Evolutionary conservation across 2,113 vertebrate species (phyloP).

Genomic region (Ariopsis seemanni): DNA sequence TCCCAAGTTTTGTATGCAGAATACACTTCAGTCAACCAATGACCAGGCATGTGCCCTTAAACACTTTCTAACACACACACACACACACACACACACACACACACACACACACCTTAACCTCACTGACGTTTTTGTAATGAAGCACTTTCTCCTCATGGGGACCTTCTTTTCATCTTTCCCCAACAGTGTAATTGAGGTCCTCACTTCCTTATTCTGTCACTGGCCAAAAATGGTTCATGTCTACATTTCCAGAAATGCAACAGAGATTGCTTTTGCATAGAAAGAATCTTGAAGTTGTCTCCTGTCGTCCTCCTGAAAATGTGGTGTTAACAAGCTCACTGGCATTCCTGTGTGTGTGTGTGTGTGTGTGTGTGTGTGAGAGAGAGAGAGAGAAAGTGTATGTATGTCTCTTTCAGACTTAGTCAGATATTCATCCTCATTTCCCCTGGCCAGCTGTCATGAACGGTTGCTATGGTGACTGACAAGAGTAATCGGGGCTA

Average conservation of each 20-base stretch:
- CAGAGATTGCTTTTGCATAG: neutral
- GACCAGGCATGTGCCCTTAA: neutral
- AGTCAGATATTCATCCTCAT: constrained; percentile 28
- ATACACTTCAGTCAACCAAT: neutral
- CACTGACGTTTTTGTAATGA: neutral
- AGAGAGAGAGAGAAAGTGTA: neutral
- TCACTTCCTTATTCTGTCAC: constrained; percentile 28
- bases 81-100: constrained; percentile 1
- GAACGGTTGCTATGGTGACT: constrained; percentile 44
- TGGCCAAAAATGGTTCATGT: constrained; percentile 9
- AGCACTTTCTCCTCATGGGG: neutral
- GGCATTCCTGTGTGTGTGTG: neutral
- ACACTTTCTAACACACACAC: too few relatives aligned
- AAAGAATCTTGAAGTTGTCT: constrained; percentile 36
- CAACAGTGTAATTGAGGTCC: constrained; percentile 41
- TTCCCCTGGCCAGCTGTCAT: constrained; percentile 24
- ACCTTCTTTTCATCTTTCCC: neutral
- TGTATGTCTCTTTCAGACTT: constrained; percentile 15
- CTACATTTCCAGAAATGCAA: neutral
- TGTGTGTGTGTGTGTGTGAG: neutral
- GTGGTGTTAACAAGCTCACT: constrained; percentile 42
- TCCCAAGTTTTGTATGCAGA: neutral
- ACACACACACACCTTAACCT: neutral
- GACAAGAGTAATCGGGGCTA: constrained; percentile 14
- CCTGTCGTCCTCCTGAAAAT: constrained; percentile 27